Conservation (phyloP, 2,113 vertebrate species). For the Salvelinus alpinus region DNA sequence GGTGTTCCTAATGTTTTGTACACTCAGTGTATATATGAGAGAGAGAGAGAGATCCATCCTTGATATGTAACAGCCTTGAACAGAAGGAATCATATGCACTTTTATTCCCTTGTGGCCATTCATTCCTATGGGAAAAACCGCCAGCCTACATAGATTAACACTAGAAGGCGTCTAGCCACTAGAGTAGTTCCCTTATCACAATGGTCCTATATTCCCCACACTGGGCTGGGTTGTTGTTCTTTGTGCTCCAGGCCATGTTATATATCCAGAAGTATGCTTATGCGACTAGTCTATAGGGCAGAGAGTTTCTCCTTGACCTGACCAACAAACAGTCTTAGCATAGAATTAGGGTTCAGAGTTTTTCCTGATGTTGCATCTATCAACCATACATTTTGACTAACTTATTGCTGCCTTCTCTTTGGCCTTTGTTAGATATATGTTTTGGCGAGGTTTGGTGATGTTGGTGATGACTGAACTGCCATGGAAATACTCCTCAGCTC, state of each 20-base stretch:
- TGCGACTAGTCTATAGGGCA: background rate
- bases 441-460: conserved; percentile 27
- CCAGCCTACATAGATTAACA: conserved; percentile 1
- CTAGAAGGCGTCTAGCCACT: conserved; percentile 13
- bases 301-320: background rate
- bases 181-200: conserved; percentile 27
- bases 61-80: background rate
- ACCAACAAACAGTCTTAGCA: background rate
- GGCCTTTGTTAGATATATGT: background rate
- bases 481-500: conserved; percentile 38
- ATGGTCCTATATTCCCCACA: background rate
- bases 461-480: conserved; percentile 45
- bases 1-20: no score
- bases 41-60: background rate
- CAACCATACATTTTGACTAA: no score
- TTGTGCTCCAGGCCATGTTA: conserved; percentile 8
- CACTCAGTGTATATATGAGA: background rate
- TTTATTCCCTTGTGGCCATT: background rate
- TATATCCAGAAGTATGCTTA: background rate
- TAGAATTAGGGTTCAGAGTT: no score
- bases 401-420: no score
- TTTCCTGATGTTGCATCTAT: no score
- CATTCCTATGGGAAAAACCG: background rate
- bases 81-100: background rate
- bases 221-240: background rate